Conservation (phyloP, 2,113 vertebrate species). For the Ceyx cyanopectus region DNA sequence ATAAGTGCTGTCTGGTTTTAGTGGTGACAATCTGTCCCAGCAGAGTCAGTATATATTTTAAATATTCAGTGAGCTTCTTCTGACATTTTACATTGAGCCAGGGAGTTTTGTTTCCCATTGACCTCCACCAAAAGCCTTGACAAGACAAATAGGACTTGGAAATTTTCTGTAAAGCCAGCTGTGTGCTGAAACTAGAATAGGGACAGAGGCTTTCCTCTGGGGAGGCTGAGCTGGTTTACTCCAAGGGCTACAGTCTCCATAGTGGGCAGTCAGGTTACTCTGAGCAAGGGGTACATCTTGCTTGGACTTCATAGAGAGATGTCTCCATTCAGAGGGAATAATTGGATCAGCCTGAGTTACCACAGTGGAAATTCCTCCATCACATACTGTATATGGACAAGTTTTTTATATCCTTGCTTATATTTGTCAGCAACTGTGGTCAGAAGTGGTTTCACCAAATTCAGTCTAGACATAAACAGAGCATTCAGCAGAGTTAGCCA, state of each 20-base stretch:
- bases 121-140: not conserved
- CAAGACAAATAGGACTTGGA: not conserved
- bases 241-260: not conserved
- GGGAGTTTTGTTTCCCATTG: not conserved
- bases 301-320: not conserved
- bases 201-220: not conserved
- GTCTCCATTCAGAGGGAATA: not conserved
- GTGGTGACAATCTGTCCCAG: rapidly evolving
- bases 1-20: not conserved
- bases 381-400: not conserved
- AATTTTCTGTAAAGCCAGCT: not conserved
- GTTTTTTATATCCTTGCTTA: not conserved
- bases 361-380: not conserved
- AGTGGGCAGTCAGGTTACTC: not conserved
- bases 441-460: not conserved
- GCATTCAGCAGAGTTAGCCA: not conserved
- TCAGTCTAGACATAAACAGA: not conserved
- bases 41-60: not conserved
- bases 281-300: not conserved
- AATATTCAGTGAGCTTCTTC: not conserved
- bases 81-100: not conserved
- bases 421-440: not conserved
- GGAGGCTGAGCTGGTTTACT: not conserved
- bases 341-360: not conserved
- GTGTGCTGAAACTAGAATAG: not conserved